Conservation (phyloP, 2,888 invertebrate species). For the Platycheirus albimanus region DNA sequence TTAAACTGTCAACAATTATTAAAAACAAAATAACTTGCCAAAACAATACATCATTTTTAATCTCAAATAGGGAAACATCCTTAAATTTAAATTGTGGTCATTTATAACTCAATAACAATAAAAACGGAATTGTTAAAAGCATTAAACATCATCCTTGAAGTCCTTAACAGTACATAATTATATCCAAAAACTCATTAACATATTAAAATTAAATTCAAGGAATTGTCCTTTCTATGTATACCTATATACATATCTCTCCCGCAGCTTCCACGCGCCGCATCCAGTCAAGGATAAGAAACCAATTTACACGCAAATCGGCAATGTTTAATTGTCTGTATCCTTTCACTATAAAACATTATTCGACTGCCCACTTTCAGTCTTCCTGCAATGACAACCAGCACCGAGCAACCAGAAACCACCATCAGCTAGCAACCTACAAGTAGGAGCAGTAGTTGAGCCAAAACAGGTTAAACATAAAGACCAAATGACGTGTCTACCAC, state of each 20-base stretch:
- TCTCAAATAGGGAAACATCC: too few relatives aligned
- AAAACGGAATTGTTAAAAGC: too few relatives aligned
- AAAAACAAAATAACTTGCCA: too few relatives aligned
- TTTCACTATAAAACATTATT: conserved; percentile 29
- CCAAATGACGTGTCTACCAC: conserved; percentile 71
- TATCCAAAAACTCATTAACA: conserved; percentile 9
- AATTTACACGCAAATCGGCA: conserved; percentile 38
- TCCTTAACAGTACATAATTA: background rate
- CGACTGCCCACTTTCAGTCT: conserved; percentile 28
- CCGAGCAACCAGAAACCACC: background rate
- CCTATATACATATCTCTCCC: too few relatives aligned
- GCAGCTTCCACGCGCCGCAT: background rate
- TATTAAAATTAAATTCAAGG: conserved; percentile 21
- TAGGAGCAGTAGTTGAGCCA: too few relatives aligned
- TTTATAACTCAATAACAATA: too few relatives aligned
- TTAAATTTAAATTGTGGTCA: too few relatives aligned
- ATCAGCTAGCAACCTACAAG: too few relatives aligned
- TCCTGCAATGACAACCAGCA: conserved; percentile 1
- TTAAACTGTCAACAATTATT: too few relatives aligned
- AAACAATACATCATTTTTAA: too few relatives aligned
- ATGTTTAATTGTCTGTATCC: conserved; percentile 36
- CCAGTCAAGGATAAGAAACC: conserved; percentile 35
- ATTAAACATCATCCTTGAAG: background rate
- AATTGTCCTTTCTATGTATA: background rate
- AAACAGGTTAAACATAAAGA: conserved; percentile 64